Conservation (phyloP, 1,140 invertebrate genomes). For the Ceratina calcarata region DNA sequence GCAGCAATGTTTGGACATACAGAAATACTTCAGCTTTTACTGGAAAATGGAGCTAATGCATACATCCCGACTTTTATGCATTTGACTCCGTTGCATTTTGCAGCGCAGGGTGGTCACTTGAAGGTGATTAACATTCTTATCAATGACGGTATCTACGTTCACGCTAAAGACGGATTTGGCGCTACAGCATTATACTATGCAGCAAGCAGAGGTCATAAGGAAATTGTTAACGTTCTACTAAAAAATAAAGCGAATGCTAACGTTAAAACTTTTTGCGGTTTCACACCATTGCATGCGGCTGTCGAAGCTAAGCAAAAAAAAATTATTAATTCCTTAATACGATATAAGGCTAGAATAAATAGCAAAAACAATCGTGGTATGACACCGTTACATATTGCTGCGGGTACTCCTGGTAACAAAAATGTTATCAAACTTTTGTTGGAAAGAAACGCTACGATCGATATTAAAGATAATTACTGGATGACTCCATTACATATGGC, state of each 20-base stretch:
- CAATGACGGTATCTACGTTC: conserved; percentile 49
- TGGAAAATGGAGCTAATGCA: conserved; percentile 81
- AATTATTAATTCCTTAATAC: conserved; percentile 34
- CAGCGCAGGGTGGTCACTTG: conserved; percentile 28
- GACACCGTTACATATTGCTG: conserved; percentile 61
- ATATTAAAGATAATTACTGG: conserved; percentile 81
- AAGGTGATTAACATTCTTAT: conserved; percentile 38
- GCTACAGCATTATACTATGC: conserved; percentile 43
- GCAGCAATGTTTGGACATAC: conserved; percentile 39
- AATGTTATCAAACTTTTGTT: conserved; percentile 82
- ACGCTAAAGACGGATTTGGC: conserved; percentile 79
- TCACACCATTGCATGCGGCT: conserved; percentile 59
- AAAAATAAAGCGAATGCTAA: conserved; percentile 43
- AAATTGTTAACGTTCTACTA: conserved; percentile 51
- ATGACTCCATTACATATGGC: conserved; percentile 52
- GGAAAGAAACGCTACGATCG: conserved; percentile 81
- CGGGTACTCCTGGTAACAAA: conserved; percentile 73
- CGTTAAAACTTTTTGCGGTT: neutral
- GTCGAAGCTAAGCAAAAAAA: conserved; percentile 17
- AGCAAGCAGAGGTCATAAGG: conserved; percentile 28
- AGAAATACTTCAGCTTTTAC: conserved; percentile 37
- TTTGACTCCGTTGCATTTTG: conserved; percentile 34
- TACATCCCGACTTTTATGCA: conserved; percentile 35
- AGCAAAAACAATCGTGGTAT: conserved; percentile 17
- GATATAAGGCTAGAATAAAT: conserved; percentile 69